phyloP scores from a whole-genome alignment of 1,140 invertebrate species.

The Dinoponera quadriceps region DNA sequence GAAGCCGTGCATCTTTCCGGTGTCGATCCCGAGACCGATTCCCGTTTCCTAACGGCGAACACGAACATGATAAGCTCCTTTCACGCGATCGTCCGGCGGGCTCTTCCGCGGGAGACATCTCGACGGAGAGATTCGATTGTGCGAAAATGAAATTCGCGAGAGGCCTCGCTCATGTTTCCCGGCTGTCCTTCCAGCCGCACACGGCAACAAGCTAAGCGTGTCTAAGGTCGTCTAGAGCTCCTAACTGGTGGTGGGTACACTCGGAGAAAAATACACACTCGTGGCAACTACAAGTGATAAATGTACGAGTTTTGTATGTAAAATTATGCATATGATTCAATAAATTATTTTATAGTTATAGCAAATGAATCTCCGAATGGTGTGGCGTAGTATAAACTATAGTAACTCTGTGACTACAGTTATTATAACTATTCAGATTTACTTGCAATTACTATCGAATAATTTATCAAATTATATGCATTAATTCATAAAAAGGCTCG shows the following conservation, averaged over 20 bases:
- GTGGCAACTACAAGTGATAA: no score
- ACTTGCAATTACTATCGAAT: no score
- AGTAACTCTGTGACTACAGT: no score
- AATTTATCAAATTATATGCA: no score
- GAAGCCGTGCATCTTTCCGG: background rate
- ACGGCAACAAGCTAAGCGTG: constrained; percentile 34
- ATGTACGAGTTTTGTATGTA: no score
- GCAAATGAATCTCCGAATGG: no score
- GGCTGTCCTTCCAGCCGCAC: constrained; percentile 2
- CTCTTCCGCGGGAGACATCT: background rate
- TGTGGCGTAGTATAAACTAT: no score
- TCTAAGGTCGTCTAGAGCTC: constrained; percentile 37
- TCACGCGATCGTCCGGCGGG: background rate
- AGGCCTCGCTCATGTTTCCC: background rate
- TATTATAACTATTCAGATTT: no score
- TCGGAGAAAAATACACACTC: no score
- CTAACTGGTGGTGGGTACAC: background rate
- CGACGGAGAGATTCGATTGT: background rate
- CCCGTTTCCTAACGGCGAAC: background rate
- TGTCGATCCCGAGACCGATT: background rate
- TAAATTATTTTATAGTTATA: no score
- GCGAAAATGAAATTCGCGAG: constrained; percentile 25
- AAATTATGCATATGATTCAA: no score
- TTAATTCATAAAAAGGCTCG: no score
- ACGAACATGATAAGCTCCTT: background rate